These are phyloP conservation scores for human (Homo sapiens) DNA, from an alignment of 2,113 vertebrate species.

Conservation along the genomic window DNA sequence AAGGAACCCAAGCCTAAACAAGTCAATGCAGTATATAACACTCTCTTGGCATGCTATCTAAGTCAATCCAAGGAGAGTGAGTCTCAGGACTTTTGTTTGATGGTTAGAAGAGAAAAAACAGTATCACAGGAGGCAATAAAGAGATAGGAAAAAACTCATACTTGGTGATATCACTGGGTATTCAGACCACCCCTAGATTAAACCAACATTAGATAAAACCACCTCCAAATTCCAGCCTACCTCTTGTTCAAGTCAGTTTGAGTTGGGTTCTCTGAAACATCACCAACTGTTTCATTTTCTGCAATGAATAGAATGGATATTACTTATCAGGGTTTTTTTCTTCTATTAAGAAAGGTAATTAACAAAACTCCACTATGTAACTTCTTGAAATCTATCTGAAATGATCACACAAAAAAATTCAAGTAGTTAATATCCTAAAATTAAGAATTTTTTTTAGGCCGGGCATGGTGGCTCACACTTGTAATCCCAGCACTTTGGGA, in stretches of 20 bases:
- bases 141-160: background rate
- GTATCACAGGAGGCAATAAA: background rate
- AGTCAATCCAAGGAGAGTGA: background rate
- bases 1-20: background rate
- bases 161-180: background rate
- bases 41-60: background rate
- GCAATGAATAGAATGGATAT: background rate
- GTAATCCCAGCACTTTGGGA: background rate
- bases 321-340: background rate
- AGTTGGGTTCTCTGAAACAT: background rate
- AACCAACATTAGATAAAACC: background rate
- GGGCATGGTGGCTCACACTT: accelerated
- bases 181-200: background rate
- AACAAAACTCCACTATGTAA: too few relatives aligned
- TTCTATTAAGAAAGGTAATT: background rate
- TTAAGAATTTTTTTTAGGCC: too few relatives aligned
- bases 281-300: background rate
- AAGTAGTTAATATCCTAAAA: too few relatives aligned
- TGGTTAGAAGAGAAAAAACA: background rate
- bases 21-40: background rate
- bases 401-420: too few relatives aligned
- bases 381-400: too few relatives aligned
- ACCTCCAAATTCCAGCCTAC: background rate
- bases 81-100: background rate
- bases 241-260: background rate